Conservation (phyloP, 2,113 vertebrate species). For the Mellivora capensis region DNA sequence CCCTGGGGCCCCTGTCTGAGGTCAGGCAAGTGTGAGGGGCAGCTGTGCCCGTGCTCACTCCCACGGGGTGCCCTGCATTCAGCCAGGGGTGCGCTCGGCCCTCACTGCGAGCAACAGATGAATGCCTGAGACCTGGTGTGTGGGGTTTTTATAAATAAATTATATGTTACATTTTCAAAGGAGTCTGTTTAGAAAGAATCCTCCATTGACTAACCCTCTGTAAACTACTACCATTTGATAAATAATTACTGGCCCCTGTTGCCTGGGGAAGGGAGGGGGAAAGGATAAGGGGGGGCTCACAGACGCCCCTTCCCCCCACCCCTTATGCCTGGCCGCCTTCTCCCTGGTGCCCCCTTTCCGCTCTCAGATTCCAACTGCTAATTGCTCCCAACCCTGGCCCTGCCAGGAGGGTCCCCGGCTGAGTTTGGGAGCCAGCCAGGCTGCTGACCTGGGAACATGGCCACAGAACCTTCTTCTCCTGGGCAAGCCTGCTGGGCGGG, state of each 20-base stretch:
- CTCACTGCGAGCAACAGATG: accelerated
- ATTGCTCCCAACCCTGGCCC: no score
- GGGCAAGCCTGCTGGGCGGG: no score
- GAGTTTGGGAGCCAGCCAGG: no score
- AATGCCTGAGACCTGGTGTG: background rate
- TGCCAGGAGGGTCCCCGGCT: no score
- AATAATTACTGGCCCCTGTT: background rate
- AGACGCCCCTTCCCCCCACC: background rate
- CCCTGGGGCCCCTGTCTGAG: accelerated
- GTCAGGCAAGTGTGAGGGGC: no score
- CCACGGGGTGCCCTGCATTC: no score
- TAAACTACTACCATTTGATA: background rate
- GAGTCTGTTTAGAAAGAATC: background rate
- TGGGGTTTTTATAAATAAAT: background rate
- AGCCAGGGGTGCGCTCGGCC: background rate
- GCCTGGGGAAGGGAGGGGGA: accelerated
- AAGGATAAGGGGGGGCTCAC: background rate
- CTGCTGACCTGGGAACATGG: background rate
- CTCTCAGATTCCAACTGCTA: background rate
- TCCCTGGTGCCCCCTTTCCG: background rate
- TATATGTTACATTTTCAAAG: background rate
- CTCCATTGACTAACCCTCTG: background rate
- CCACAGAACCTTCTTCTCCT: no score
- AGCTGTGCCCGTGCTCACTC: background rate
- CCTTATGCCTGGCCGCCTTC: no score